Conservation (phyloP, 2,888 invertebrate species). For the Rhamnusium bicolor region DNA sequence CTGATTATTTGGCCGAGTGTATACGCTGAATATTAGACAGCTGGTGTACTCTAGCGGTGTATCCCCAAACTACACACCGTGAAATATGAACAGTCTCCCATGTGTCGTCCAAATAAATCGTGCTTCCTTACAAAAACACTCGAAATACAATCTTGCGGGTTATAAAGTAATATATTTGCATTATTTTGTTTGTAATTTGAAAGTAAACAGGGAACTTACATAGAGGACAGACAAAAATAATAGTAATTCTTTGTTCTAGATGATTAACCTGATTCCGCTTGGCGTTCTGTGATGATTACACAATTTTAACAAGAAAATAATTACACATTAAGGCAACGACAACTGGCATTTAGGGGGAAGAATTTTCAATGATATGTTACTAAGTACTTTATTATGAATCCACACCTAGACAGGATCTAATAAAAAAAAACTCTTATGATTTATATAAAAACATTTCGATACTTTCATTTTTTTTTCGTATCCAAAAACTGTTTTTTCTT, state of each 20-base stretch:
- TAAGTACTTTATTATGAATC: too few species aligned
- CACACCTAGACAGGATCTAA: too few species aligned
- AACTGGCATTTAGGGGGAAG: conserved; percentile 44
- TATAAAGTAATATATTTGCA: not conserved
- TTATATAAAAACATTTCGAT: too few species aligned
- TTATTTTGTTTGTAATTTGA: conserved; percentile 16
- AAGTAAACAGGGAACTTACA: conserved; percentile 26
- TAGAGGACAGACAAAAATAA: conserved; percentile 23
- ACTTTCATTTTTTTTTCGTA: too few species aligned
- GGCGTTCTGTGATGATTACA: conserved; percentile 40
- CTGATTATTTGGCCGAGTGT: not conserved
- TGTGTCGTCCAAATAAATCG: conserved; percentile 7
- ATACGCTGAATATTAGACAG: conserved; percentile 39
- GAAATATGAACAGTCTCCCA: conserved; percentile 64
- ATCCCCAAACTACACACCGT: conserved; percentile 62
- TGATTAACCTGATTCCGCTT: conserved; percentile 27
- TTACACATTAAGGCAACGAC: conserved; percentile 48
- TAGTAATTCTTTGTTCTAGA: conserved; percentile 19
- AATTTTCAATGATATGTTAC: conserved; percentile 43
- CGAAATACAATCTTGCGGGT: conserved; percentile 11
- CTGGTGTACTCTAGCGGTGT: conserved; percentile 58
- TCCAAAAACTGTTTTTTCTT: too few species aligned
- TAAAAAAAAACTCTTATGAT: too few species aligned
- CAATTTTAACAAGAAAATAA: conserved; percentile 50
- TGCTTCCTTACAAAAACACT: conserved; percentile 3